phyloP scores from a whole-genome alignment of 2,113 vertebrate genomes.

The Ammospiza nelsoni region DNA sequence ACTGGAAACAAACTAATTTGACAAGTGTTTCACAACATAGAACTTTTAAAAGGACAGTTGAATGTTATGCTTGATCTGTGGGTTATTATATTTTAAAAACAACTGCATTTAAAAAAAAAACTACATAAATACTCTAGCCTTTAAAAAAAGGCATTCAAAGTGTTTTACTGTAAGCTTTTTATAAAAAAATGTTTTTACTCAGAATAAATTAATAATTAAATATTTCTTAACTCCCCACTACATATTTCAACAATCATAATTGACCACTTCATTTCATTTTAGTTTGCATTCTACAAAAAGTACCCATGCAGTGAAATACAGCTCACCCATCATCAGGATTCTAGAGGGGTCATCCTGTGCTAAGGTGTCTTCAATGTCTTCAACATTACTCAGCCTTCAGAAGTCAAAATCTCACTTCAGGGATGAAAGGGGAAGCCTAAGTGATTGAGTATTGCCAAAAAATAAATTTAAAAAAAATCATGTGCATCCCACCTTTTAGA shows the following conservation, averaged over 20 bases:
- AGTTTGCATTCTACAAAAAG: neutral
- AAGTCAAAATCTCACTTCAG: neutral
- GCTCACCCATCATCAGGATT: neutral
- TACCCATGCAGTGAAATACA: neutral
- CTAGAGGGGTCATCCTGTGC: neutral
- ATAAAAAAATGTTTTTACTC: neutral
- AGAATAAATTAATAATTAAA: neutral
- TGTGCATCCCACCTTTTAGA: neutral
- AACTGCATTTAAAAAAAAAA: neutral
- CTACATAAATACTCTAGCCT: neutral
- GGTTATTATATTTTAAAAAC: neutral
- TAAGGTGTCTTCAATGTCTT: neutral
- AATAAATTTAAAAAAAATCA: neutral
- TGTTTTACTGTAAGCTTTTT: neutral
- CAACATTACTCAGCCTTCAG: neutral
- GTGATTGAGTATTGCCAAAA: neutral
- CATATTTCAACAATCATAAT: neutral
- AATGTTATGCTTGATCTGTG: neutral
- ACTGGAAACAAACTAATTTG: constrained; percentile 1
- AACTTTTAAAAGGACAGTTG: neutral
- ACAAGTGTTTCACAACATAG: constrained; percentile 41
- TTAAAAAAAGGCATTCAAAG: neutral
- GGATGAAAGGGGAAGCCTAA: neutral
- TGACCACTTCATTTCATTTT: neutral
- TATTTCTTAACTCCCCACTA: neutral